Base-by-base conservation (phyloP, 2,888 invertebrate genomes). In the Polyommatus iphigenia region DNA sequence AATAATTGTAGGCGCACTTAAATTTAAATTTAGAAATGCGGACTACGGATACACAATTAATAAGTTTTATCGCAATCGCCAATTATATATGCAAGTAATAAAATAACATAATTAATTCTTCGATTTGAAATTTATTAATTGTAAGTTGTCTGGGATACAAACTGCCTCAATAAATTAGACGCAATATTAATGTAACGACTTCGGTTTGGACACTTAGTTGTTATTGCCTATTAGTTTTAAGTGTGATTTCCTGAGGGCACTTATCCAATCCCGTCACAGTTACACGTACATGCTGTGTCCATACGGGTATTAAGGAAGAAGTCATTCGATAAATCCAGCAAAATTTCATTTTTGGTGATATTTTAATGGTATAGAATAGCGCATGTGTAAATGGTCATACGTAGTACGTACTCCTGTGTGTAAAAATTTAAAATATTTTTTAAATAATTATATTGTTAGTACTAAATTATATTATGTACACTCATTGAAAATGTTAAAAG, bases 21-120 rank as follows among this genome's bases (percentile, higher is more conserved):
- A 10, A 59, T 29, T 29, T 15, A 67, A 67, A 13, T 67, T 29
- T 29, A 67, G 67, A 7, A 29, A 67, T 67, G 29, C 62, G 24
- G 62, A 67, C 62, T n/a, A n/a, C 7, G 8, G 3, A 59, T 62
- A 24, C 15, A 32, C 67, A 29, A 32, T 29, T 67, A 67, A 67
- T 20, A 46, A 73, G 59, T 78, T 32, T 75, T 78, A 77, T 77
- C 76, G 76, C 29, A 77, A 62, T 18, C 72, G 73, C 67, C 67
- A 67, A 67, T 62, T 62, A 62, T 67, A 62, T 67, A 67, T 67
- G 67, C 67, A 18, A 32, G 62, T 29, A 67, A 67, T 67, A 67
- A 67, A 67, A 29, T 67, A 67, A 29, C 15, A 67, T 67, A 29
- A 67, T 67, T 67, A 67, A 67, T 67, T 67, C 13, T 29, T 13